A percentile compares a stretch with the other conserved stretches of the same genome.
These are phyloP conservation scores for Setipinna tenuifilis DNA, from an alignment of 2,797 vertebrate genomes.

Conservation along the genomic window DNA sequence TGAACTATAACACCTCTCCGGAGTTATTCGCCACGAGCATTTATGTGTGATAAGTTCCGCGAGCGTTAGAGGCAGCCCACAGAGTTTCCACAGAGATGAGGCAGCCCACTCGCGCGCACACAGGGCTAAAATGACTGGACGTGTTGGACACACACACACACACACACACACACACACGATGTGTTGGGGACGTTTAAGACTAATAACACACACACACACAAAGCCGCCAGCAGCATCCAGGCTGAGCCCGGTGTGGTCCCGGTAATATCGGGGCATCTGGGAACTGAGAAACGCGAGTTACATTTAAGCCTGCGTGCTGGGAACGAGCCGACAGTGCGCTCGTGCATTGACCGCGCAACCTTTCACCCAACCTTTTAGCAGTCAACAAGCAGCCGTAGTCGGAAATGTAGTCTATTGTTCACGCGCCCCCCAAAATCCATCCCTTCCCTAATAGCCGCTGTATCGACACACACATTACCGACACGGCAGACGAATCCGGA, in stretches of 20 bases:
- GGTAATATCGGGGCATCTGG: not conserved
- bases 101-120: not conserved
- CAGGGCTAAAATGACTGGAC: not conserved
- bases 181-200: not conserved
- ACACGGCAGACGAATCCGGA: not conserved
- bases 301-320: not conserved
- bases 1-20: too few species aligned
- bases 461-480: not conserved
- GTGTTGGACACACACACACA: not conserved
- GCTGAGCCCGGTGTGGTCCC: not conserved
- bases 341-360: not conserved
- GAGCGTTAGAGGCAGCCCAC: not conserved
- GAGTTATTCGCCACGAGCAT: not conserved
- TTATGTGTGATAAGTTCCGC: not conserved
- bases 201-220: not conserved
- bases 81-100: not conserved
- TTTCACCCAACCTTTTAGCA: not conserved
- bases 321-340: not conserved
- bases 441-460: not conserved
- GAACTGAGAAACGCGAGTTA: not conserved
- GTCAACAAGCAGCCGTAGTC: not conserved
- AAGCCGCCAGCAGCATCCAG: not conserved
- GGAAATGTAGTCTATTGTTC: slow-evolving; percentile 5
- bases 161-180: too few species aligned
- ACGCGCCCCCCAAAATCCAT: not conserved